Percentiles rank a stretch among this genome's conserved stretches.
phyloP scores from a whole-genome alignment of 2,888 invertebrate genomes.

The Chaetoderma sp. region DNA sequence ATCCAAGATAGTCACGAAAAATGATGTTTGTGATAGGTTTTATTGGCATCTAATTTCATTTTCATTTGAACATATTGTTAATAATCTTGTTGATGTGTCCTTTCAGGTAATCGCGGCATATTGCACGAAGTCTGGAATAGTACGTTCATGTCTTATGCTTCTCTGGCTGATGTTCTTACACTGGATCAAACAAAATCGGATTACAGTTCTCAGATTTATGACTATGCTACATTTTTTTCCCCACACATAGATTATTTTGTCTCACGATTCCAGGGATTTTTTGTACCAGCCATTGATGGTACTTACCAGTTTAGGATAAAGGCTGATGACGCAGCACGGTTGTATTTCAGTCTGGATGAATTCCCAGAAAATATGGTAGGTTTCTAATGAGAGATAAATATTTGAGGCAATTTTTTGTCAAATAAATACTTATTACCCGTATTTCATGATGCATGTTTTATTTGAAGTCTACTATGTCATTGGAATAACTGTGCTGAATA shows the following conservation, averaged over 20 bases:
- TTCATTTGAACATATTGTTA: neutral
- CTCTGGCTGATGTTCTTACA: slow-evolving; percentile 16
- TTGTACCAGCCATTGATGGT: slow-evolving; percentile 38
- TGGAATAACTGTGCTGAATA: too few relatives aligned
- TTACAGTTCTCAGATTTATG: slow-evolving; percentile 14
- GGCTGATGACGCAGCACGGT: slow-evolving; percentile 34
- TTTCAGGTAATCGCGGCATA: slow-evolving; percentile 35
- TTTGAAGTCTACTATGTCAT: too few relatives aligned
- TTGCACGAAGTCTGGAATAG: slow-evolving; percentile 25
- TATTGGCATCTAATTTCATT: too few relatives aligned
- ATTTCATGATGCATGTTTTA: too few relatives aligned
- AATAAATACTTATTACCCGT: too few relatives aligned
- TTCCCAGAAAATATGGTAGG: slow-evolving; percentile 35
- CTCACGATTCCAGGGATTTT: slow-evolving; percentile 30
- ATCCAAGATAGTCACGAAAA: too few relatives aligned
- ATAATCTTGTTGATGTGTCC: neutral
- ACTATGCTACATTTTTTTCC: too few relatives aligned
- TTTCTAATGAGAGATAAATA: neutral
- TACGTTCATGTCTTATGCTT: slow-evolving; percentile 7
- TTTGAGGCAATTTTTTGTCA: neutral
- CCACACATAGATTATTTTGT: slow-evolving; percentile 13
- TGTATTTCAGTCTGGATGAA: slow-evolving; percentile 37
- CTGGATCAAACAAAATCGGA: slow-evolving; percentile 16
- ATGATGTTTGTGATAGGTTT: too few relatives aligned
- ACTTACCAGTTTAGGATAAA: slow-evolving; percentile 39